Conservation (phyloP, 2,888 invertebrate genomes). For the Osmoderma eremita region DNA sequence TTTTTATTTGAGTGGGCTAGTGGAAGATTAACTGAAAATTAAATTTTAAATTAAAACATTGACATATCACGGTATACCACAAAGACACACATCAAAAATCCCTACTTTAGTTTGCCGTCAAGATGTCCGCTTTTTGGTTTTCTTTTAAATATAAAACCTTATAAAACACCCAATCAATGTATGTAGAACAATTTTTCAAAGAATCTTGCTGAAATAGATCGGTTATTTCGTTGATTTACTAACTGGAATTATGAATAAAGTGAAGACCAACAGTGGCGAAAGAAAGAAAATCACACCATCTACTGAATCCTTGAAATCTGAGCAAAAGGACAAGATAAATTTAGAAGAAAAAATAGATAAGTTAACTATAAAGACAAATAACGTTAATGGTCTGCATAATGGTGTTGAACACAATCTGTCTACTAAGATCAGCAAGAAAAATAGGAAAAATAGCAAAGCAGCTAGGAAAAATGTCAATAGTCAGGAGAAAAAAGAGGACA, state of each 20-base stretch:
- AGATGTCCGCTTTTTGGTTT: constrained; percentile 53
- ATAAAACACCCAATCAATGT: constrained; percentile 39
- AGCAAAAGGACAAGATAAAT: constrained; percentile 39
- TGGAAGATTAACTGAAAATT: background rate
- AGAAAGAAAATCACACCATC: constrained; percentile 39
- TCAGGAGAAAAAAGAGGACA: constrained; percentile 31
- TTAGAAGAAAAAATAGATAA: constrained; percentile 45
- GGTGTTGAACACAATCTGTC: constrained; percentile 46
- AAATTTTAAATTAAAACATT: constrained; percentile 34
- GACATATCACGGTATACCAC: constrained; percentile 34
- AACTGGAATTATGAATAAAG: constrained; percentile 45
- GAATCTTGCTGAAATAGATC: constrained; percentile 24
- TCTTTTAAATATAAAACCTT: constrained; percentile 44
- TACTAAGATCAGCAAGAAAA: constrained; percentile 43
- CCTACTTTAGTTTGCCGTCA: constrained; percentile 49
- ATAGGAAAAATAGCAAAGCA: constrained; percentile 38
- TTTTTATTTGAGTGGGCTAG: background rate
- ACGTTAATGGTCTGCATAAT: constrained; percentile 52
- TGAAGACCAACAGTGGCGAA: constrained; percentile 37
- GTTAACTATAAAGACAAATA: constrained; percentile 47
- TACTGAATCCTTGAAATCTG: constrained; percentile 34
- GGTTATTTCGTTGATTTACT: constrained; percentile 19
- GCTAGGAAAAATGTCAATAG: constrained; percentile 19
- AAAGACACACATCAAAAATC: constrained; percentile 50
- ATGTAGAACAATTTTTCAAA: constrained; percentile 2